phyloP scores from a whole-genome alignment of 1,140 invertebrate species.

The Arctopsyche grandis region DNA sequence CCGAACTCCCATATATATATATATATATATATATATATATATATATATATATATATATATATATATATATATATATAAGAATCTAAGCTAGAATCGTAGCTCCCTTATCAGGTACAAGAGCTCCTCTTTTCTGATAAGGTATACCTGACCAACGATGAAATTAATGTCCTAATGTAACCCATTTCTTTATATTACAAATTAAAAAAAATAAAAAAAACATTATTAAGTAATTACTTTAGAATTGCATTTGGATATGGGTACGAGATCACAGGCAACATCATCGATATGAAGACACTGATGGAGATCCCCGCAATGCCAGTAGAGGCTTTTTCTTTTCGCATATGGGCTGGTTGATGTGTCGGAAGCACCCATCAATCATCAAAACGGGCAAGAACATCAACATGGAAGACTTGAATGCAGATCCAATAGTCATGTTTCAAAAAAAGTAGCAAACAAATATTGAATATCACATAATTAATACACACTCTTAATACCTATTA shows the following conservation, averaged over 20 bases:
- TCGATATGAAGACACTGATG: slow-evolving; percentile 71
- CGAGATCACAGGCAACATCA: slow-evolving; percentile 75
- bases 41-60: too few species aligned
- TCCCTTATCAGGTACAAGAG: too few species aligned
- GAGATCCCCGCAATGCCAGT: slow-evolving; percentile 73
- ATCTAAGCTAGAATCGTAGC: too few species aligned
- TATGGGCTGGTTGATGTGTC: slow-evolving; percentile 73
- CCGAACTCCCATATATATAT: too few species aligned
- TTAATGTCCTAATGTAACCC: too few species aligned
- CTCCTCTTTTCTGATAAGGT: too few species aligned
- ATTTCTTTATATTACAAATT: too few species aligned
- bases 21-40: too few species aligned
- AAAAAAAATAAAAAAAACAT: too few species aligned
- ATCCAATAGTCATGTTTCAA: slow-evolving; percentile 79
- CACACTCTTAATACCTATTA: slow-evolving; percentile 25
- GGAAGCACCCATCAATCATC: slow-evolving; percentile 73
- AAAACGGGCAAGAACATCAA: slow-evolving; percentile 73
- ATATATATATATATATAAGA: background rate
- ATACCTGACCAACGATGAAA: too few species aligned
- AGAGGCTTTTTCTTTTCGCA: slow-evolving; percentile 77
- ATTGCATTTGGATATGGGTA: slow-evolving; percentile 59
- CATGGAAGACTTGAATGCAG: slow-evolving; percentile 74
- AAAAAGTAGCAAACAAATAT: slow-evolving; percentile 74
- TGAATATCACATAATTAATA: too few species aligned
- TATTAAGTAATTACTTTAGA: slow-evolving; percentile 55